phyloP scores from a whole-genome alignment of 2,797 vertebrate species.

The Acanthornis magna region DNA sequence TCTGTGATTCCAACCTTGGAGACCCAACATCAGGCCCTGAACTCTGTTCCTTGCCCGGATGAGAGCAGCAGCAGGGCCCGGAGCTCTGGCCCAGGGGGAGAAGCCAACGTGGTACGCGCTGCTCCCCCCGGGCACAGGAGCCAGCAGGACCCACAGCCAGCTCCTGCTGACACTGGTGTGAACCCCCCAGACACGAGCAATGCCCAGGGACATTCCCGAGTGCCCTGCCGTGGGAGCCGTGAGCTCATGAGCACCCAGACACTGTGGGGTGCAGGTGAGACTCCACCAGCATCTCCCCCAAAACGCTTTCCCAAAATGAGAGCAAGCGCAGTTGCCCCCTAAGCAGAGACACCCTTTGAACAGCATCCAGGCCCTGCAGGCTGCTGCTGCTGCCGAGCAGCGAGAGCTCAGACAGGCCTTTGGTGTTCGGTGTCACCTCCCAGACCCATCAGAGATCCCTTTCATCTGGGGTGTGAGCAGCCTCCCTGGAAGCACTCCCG shows the following conservation, averaged over 20 bases:
- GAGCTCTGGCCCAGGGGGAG: not conserved
- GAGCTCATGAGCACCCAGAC: not conserved
- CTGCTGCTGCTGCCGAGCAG: not conserved
- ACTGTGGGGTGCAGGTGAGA: fast-evolving
- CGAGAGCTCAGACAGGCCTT: not conserved
- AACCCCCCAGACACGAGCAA: not conserved
- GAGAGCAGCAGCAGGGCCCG: not conserved
- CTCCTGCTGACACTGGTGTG: not conserved
- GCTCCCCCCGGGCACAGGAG: not conserved
- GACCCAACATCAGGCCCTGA: not conserved
- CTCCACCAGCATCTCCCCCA: not conserved
- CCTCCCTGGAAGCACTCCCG: not conserved
- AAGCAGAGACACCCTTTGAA: not conserved
- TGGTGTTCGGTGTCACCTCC: not conserved
- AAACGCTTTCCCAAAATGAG: not conserved
- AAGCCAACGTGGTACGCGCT: not conserved
- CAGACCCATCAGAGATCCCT: not conserved
- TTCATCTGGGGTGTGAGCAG: not conserved
- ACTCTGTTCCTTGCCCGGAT: fast-evolving
- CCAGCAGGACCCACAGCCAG: not conserved
- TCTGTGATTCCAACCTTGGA: not conserved
- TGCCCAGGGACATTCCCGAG: not conserved
- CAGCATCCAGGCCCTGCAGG: not conserved
- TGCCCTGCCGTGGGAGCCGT: not conserved
- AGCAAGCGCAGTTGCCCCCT: not conserved